Conservation (phyloP, 2,888 invertebrate genomes). For the Sericinus montela region DNA sequence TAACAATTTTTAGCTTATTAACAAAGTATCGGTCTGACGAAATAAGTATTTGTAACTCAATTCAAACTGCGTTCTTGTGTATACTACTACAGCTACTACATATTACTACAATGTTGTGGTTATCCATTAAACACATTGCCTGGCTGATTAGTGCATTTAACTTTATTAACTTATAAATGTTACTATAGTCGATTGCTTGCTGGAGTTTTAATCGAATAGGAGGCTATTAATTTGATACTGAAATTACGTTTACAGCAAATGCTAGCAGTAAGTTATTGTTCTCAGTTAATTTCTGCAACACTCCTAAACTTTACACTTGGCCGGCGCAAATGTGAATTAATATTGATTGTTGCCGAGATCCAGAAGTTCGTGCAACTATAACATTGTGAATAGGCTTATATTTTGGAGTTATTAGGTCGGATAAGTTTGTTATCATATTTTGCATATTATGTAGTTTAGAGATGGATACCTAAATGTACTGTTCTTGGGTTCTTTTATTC, state of each 20-base stretch:
- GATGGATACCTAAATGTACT: no score
- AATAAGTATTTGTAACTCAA: no score
- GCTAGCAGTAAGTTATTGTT: constrained; percentile 23
- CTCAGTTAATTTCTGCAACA: constrained; percentile 24
- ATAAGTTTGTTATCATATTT: constrained; percentile 2
- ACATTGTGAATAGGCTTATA: constrained; percentile 1
- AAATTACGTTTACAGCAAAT: constrained; percentile 24
- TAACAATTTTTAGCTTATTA: no score
- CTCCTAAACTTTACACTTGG: constrained; percentile 23
- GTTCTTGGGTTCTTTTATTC: no score
- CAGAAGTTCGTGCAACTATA: constrained; percentile 9
- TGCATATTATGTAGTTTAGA: no score
- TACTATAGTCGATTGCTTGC: constrained; percentile 20
- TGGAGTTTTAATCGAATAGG: constrained; percentile 32
- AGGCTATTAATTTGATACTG: constrained; percentile 29
- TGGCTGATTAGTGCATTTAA: constrained; percentile 11
- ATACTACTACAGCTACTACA: not conserved
- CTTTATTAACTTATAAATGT: constrained; percentile 6
- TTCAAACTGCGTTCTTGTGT: not conserved
- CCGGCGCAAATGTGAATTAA: constrained; percentile 20
- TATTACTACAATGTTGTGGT: not conserved
- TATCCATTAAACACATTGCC: constrained; percentile 10
- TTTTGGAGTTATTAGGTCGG: constrained; percentile 4
- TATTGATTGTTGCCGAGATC: constrained; percentile 15
- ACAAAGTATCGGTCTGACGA: no score